These are phyloP conservation scores for Lepidurus couesii DNA, from an alignment of 1,140 invertebrate genomes.

Conservation along the genomic window DNA sequence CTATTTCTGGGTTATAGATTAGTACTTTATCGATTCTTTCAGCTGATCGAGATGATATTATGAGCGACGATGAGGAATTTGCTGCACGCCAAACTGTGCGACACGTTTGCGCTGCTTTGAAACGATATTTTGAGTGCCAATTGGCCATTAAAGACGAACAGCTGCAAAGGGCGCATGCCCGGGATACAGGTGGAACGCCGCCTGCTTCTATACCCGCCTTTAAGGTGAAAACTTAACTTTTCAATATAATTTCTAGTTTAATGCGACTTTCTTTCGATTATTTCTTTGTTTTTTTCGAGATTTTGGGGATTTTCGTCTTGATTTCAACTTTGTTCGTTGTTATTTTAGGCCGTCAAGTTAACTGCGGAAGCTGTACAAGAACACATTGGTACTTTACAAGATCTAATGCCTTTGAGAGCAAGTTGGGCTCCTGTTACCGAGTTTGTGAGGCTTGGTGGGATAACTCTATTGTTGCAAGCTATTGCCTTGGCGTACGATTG, in stretches of 20 bases:
- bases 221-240: slow-evolving; percentile 41
- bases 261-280: background rate
- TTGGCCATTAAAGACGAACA: slow-evolving; percentile 75
- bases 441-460: slow-evolving; percentile 73
- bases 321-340: slow-evolving; percentile 25
- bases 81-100: slow-evolving; percentile 88
- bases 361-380: slow-evolving; percentile 67
- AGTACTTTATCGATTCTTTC: slow-evolving; percentile 74
- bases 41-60: slow-evolving; percentile 57
- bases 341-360: slow-evolving; percentile 34
- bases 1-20: slow-evolving; percentile 52
- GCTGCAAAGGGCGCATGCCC: slow-evolving; percentile 57
- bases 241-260: slow-evolving; percentile 8
- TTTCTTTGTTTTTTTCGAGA: slow-evolving; percentile 33
- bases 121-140: slow-evolving; percentile 89
- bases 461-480: slow-evolving; percentile 74
- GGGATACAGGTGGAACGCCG: slow-evolving; percentile 43
- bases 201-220: slow-evolving; percentile 45
- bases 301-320: background rate
- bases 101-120: slow-evolving; percentile 84
- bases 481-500: slow-evolving; percentile 85
- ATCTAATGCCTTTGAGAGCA: slow-evolving; percentile 65
- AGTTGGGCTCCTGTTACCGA: slow-evolving; percentile 83
- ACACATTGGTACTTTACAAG: slow-evolving; percentile 73
- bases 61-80: slow-evolving; percentile 76